Conservation (phyloP, 2,113 vertebrate genomes). For the Malaclemys terrapin region DNA sequence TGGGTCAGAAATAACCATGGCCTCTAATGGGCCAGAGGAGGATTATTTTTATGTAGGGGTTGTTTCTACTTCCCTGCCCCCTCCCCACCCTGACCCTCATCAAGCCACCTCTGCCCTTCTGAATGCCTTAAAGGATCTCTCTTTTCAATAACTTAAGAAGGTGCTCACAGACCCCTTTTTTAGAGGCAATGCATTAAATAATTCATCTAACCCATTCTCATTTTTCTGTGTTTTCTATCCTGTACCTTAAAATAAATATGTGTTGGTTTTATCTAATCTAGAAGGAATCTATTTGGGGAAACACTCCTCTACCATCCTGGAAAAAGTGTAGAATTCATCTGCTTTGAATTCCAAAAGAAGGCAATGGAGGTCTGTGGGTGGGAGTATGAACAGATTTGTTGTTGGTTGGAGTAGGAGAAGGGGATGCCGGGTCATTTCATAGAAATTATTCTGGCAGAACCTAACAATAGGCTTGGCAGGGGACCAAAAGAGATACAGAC, state of each 20-base stretch:
- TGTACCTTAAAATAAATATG: neutral
- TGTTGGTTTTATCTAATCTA: neutral
- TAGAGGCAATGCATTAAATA: neutral
- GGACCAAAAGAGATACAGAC: neutral
- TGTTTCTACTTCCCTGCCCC: neutral
- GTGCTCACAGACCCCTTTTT: neutral
- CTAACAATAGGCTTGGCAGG: neutral
- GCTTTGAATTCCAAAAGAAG: neutral
- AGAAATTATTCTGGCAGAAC: neutral
- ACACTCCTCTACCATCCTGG: no score
- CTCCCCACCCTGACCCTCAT: neutral
- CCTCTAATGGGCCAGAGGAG: neutral
- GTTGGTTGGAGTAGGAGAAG: neutral
- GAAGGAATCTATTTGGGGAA: neutral
- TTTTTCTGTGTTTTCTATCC: neutral
- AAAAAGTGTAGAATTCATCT: neutral
- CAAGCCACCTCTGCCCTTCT: neutral
- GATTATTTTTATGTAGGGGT: neutral
- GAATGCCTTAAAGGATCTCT: neutral
- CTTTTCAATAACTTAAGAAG: neutral
- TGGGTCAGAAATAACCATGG: neutral
- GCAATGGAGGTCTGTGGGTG: neutral
- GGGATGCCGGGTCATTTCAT: neutral
- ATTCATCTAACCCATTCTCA: neutral
- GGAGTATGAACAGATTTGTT: neutral